A percentile compares a stretch with the other conserved stretches of the same genome.
Evolutionary conservation across 2,888 invertebrate genomes (phyloP).

Genomic region (Scelioninae gen. 2): DNA sequence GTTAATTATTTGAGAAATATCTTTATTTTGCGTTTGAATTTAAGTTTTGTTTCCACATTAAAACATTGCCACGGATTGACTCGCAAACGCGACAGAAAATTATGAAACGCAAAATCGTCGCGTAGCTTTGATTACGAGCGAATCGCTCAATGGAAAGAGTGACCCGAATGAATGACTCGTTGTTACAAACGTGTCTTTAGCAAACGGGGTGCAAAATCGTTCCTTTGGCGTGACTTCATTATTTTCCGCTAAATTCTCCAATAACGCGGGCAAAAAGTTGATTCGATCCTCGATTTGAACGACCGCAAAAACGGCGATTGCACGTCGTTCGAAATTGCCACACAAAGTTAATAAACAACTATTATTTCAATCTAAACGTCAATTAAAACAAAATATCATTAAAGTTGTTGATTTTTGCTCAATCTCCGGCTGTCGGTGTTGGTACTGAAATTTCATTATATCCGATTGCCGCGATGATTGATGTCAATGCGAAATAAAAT

Average conservation of each 20-base stretch:
- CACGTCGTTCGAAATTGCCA: conserved; percentile 32
- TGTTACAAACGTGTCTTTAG: no score
- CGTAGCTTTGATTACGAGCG: no score
- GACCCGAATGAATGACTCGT: no score
- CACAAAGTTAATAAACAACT: conserved; percentile 58
- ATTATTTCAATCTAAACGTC: conserved; percentile 60
- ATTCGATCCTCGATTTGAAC: conserved; percentile 27
- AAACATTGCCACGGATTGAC: no score
- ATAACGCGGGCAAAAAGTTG: not conserved
- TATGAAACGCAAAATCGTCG: no score
- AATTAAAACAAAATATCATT: conserved; percentile 40
- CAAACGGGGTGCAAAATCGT: no score
- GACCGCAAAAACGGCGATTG: conserved; percentile 16
- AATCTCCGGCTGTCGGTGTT: conserved; percentile 46
- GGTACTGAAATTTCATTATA: conserved; percentile 27
- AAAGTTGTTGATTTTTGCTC: conserved; percentile 39
- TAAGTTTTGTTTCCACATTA: no score
- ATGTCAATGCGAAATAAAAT: conserved; percentile 49
- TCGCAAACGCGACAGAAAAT: no score
- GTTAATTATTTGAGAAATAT: no score
- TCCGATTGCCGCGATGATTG: conserved; percentile 32
- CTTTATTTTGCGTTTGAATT: no score
- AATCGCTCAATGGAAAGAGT: no score
- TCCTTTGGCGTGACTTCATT: not conserved
- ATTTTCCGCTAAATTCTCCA: not conserved